Evolutionary conservation across 2,888 invertebrate genomes (phyloP).

Genomic region (Leucozona laternaria): DNA sequence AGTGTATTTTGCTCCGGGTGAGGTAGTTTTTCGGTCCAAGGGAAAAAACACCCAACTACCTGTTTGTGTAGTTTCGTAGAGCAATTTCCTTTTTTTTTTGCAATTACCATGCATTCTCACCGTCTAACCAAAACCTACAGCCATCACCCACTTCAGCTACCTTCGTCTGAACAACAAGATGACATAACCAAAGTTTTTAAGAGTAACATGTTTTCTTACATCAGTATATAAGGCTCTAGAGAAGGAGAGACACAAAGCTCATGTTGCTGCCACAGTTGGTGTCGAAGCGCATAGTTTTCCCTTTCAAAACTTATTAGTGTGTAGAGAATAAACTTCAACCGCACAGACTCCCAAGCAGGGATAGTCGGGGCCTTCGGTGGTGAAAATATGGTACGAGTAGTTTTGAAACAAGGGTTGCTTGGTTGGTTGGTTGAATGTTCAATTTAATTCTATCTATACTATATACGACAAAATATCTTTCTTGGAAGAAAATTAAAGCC

Average conservation of each 20-base stretch:
- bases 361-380: background rate
- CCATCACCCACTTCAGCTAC: background rate
- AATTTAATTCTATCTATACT: background rate
- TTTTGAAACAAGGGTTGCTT: constrained; percentile 27
- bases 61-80: constrained; percentile 3
- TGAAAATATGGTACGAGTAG: background rate
- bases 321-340: constrained; percentile 17
- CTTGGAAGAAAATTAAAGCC: constrained; percentile 19
- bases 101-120: constrained; percentile 1
- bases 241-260: constrained; percentile 50
- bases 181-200: constrained; percentile 28
- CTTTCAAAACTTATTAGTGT: constrained; percentile 67
- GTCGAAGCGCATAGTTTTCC: constrained; percentile 73
- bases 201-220: constrained; percentile 28
- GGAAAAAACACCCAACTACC: background rate
- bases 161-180: constrained; percentile 12
- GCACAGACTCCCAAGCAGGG: background rate
- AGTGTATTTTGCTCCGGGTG: background rate
- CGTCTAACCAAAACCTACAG: background rate
- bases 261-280: constrained; percentile 73
- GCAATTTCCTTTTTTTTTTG: constrained; percentile 1
- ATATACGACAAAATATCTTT: background rate
- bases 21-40: background rate
- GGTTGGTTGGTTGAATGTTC: constrained; percentile 1
- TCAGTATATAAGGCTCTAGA: background rate